Conservation (phyloP, 37 sponge, comb jelly and placozoan species). For the Dysidea cf. avara region DNA sequence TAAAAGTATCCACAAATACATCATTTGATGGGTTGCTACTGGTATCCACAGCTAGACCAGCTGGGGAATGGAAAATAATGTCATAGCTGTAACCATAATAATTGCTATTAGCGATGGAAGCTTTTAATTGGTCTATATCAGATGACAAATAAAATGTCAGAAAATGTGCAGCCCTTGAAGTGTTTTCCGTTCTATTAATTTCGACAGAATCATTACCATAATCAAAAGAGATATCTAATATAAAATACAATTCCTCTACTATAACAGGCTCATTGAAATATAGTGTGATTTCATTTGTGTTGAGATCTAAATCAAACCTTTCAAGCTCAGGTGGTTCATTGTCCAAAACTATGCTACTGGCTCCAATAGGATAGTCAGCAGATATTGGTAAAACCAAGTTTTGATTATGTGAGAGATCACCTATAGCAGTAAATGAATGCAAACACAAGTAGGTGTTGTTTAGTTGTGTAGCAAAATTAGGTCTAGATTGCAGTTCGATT, state of each 20-base stretch:
- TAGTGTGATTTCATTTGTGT: slow-evolving; percentile 55
- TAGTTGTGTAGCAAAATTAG: slow-evolving; percentile 36
- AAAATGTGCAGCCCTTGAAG: slow-evolving; percentile 35
- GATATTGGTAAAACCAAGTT: slow-evolving; percentile 46
- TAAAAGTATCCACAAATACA: slow-evolving; percentile 30
- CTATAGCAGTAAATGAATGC: slow-evolving; percentile 16
- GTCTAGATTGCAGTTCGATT: slow-evolving; percentile 61
- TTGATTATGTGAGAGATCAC: slow-evolving; percentile 50
- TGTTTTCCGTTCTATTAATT: slow-evolving; percentile 17
- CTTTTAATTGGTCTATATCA: slow-evolving; percentile 63
- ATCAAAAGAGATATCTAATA: slow-evolving; percentile 31
- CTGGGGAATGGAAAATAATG: slow-evolving; percentile 40
- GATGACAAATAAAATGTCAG: slow-evolving; percentile 36
- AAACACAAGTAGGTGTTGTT: slow-evolving; percentile 60
- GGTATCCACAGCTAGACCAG: slow-evolving; percentile 65
- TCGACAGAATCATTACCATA: background rate
- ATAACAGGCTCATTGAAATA: slow-evolving; percentile 75
- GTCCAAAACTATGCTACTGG: slow-evolving; percentile 28
- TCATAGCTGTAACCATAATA: too few species aligned
- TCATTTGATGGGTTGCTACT: slow-evolving; percentile 24
- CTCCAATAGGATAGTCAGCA: slow-evolving; percentile 10
- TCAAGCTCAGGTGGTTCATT: slow-evolving; percentile 49
- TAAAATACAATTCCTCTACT: slow-evolving; percentile 28
- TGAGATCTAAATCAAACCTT: slow-evolving; percentile 47
- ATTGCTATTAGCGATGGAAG: slow-evolving; percentile 46